A percentile compares a stretch with the other conserved stretches of the same genome.
phyloP scores from a whole-genome alignment of 2,888 invertebrate genomes.

The Apotomis capreana region DNA sequence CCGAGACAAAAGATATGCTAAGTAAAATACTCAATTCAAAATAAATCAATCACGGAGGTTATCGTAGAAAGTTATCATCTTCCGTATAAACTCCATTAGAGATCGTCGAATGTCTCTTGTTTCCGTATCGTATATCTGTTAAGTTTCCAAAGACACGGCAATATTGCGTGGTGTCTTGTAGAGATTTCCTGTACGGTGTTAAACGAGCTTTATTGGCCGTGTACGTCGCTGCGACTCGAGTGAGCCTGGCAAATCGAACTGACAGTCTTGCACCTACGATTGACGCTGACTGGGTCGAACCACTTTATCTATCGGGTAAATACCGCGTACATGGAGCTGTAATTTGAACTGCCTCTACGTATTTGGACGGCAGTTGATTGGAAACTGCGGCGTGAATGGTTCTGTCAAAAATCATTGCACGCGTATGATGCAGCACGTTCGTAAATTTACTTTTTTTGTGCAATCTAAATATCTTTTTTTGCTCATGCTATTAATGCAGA shows the following conservation, averaged over 20 bases:
- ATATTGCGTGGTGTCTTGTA: conserved; percentile 58
- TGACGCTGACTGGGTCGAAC: conserved; percentile 55
- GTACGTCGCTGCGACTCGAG: conserved; percentile 56
- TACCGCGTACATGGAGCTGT: conserved; percentile 30
- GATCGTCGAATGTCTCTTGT: conserved; percentile 1
- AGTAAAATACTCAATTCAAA: not conserved
- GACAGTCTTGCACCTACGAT: conserved; percentile 70
- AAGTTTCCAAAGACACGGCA: conserved; percentile 32
- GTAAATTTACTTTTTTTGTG: not conserved
- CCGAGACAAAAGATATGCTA: not conserved
- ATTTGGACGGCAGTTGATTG: conserved; percentile 31
- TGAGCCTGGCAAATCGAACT: conserved; percentile 72
- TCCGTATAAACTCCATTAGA: not conserved
- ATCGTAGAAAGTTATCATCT: conserved; percentile 1
- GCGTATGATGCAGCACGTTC: not conserved
- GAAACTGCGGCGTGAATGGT: conserved; percentile 12
- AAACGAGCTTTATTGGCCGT: conserved; percentile 73
- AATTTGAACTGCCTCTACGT: conserved; percentile 34
- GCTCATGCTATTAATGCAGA: not conserved
- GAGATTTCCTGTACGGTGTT: conserved; percentile 64
- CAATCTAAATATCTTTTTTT: not conserved
- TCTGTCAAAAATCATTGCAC: conserved; percentile 15
- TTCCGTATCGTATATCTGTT: conserved; percentile 18
- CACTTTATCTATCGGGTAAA: conserved; percentile 40
- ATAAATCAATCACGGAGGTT: not conserved